Percentiles rank a stretch among this genome's conserved stretches.
Evolutionary conservation across 2,797 vertebrate species (phyloP).

Genomic region (Lycodopsis pacificus): DNA sequence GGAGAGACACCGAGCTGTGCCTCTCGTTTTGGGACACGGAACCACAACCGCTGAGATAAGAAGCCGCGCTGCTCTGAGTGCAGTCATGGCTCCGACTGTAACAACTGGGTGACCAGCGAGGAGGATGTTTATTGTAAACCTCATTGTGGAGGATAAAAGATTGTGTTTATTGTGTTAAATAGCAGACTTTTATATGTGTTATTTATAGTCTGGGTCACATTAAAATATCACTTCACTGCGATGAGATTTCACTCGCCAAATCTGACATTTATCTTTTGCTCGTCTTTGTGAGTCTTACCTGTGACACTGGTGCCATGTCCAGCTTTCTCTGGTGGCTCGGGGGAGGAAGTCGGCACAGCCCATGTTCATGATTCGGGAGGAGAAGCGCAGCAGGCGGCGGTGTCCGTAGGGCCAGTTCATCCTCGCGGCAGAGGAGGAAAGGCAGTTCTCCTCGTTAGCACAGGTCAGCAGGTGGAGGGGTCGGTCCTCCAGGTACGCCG

Average conservation of each 20-base stretch:
- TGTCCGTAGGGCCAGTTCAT: slow-evolving; percentile 95
- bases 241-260: slow-evolving; percentile 25
- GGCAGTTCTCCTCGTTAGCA: slow-evolving; percentile 95
- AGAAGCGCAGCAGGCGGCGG: slow-evolving; percentile 95
- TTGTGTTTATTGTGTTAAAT: slow-evolving; percentile 65
- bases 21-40: slow-evolving; percentile 66
- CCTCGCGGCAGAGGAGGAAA: slow-evolving; percentile 90
- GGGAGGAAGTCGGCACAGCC: slow-evolving; percentile 94
- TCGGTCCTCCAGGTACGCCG: slow-evolving; percentile 94
- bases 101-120: slow-evolving; percentile 63
- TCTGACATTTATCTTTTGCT: slow-evolving; percentile 21
- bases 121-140: slow-evolving; percentile 70
- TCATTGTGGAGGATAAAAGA: slow-evolving; percentile 48
- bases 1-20: slow-evolving; percentile 51
- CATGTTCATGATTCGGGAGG: slow-evolving; percentile 95
- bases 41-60: slow-evolving; percentile 81
- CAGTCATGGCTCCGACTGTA: slow-evolving; percentile 57
- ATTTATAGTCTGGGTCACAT: slow-evolving; percentile 51
- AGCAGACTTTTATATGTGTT: slow-evolving; percentile 56
- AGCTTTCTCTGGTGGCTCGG: slow-evolving; percentile 88
- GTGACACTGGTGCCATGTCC: slow-evolving; percentile 98
- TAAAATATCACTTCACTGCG: slow-evolving; percentile 13
- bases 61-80: slow-evolving; percentile 53
- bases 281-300: slow-evolving; percentile 79
- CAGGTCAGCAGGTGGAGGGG: slow-evolving; percentile 93